Evolutionary conservation across 2,797 vertebrate species (phyloP).

Genomic region (Tadarida brasiliensis): DNA sequence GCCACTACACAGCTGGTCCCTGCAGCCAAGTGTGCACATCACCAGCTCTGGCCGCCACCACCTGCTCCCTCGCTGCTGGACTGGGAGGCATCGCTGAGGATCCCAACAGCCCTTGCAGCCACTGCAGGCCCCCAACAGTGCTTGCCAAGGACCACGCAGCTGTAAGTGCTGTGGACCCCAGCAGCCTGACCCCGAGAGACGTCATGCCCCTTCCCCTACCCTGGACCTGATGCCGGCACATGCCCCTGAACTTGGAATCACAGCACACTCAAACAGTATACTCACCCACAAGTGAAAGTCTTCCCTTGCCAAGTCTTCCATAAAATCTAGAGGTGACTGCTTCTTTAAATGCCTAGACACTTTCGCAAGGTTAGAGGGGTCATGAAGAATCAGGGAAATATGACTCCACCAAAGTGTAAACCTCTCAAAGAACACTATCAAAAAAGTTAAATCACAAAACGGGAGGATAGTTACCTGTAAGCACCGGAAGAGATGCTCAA

Average conservation of each 20-base stretch:
- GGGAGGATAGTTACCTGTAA: not conserved
- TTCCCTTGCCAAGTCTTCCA: not conserved
- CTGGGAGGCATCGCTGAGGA: not conserved
- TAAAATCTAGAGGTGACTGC: not conserved
- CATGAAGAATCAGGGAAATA: not conserved
- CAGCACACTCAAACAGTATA: not conserved
- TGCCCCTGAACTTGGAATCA: not conserved
- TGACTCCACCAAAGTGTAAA: not conserved
- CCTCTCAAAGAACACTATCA: not conserved
- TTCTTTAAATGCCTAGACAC: not conserved
- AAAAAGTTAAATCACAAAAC: not conserved
- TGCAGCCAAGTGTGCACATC: not conserved
- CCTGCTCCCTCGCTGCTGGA: not conserved
- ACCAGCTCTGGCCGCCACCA: not conserved
- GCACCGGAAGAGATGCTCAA: not conserved
- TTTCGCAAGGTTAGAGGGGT: not conserved
- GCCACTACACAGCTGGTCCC: not conserved
- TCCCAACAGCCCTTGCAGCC: not conserved
- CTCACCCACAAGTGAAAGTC: not conserved
- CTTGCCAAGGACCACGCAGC: not conserved
- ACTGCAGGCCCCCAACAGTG: not conserved
- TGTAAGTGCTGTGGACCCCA: not conserved
- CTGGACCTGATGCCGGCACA: not conserved
- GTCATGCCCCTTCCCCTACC: not conserved
- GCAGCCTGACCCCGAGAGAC: not conserved